These are phyloP conservation scores for Gymnodraco acuticeps DNA, from an alignment of 2,797 vertebrate species.

Conservation along the genomic window DNA sequence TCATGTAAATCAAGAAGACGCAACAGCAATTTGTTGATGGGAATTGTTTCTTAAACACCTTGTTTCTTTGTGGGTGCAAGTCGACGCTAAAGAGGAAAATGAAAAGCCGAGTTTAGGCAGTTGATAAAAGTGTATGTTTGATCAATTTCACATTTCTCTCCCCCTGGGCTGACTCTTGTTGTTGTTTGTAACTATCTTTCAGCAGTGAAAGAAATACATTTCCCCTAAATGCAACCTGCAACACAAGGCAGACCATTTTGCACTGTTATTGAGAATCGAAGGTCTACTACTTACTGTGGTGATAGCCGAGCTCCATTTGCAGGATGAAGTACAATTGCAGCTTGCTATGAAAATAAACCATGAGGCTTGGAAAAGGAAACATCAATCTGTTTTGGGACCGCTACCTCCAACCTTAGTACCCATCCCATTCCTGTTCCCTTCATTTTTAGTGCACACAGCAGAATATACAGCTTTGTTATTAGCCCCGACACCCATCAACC, in stretches of 20 bases:
- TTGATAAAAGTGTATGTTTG: conserved; percentile 56
- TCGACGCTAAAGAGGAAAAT: conserved; percentile 22
- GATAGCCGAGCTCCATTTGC: conserved; percentile 22
- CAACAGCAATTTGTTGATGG: conserved; percentile 6
- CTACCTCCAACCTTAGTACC: background rate
- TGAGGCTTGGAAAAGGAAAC: background rate
- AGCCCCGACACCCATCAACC: background rate
- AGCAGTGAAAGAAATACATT: conserved; percentile 42
- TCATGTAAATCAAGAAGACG: conserved; percentile 27
- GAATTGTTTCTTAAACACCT: conserved; percentile 5
- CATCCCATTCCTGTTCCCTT: background rate
- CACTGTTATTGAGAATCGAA: conserved; percentile 27
- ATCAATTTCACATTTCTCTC: conserved; percentile 53
- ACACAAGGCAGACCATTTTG: conserved; percentile 1
- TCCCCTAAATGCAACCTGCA: conserved; percentile 19
- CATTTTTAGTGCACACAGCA: background rate
- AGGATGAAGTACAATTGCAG: conserved; percentile 10
- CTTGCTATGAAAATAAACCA: background rate
- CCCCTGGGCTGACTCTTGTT: conserved; percentile 30
- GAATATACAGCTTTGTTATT: background rate
- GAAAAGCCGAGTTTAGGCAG: conserved; percentile 29
- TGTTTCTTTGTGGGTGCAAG: conserved; percentile 18
- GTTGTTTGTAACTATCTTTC: conserved; percentile 53
- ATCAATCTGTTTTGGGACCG: background rate
- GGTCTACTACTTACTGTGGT: conserved; percentile 16